Percentiles rank a stretch among this genome's conserved stretches.
These are phyloP conservation scores for Isaurus tuberculatus DNA, from an alignment of 92 coral and sea anemone genomes.

Conservation along the genomic window DNA sequence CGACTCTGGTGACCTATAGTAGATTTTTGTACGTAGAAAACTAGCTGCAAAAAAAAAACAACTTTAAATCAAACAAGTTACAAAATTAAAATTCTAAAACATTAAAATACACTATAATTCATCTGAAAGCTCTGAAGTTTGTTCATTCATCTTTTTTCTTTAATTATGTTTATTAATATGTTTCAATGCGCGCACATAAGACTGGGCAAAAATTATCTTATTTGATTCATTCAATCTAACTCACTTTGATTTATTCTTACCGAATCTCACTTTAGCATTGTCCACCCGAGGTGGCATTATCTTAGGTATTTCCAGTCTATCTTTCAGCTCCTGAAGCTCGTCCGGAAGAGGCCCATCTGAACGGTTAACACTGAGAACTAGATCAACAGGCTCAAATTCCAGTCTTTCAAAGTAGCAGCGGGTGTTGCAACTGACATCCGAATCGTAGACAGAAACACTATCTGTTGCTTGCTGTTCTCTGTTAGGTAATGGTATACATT, in stretches of 20 bases:
- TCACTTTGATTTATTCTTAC: conserved; percentile 71
- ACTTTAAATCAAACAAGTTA: background rate
- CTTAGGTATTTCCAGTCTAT: conserved; percentile 79
- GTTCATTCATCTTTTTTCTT: too few relatives aligned
- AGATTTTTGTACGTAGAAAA: conserved; percentile 85
- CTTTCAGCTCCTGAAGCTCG: conserved; percentile 74
- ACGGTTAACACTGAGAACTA: conserved; percentile 65
- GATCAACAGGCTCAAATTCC: conserved; percentile 65
- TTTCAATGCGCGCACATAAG: too few relatives aligned
- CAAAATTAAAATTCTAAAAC: too few relatives aligned
- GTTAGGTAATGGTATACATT: background rate
- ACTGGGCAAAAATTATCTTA: too few relatives aligned
- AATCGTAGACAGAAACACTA: conserved; percentile 2
- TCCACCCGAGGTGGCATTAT: conserved; percentile 92
- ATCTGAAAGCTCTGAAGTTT: background rate
- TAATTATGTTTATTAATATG: too few relatives aligned
- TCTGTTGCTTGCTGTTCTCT: conserved; percentile 4
- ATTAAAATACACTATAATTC: too few relatives aligned
- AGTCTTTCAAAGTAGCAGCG: conserved; percentile 78
- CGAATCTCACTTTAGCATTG: conserved; percentile 80
- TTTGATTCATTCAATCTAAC: too few relatives aligned
- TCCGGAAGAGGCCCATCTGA: conserved; percentile 71
- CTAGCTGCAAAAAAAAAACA: conserved; percentile 50
- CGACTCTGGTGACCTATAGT: conserved; percentile 74
- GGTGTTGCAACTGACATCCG: conserved; percentile 1